phyloP scores from a whole-genome alignment of 1,140 invertebrate genomes.

The Metopolophium dirhodum region DNA sequence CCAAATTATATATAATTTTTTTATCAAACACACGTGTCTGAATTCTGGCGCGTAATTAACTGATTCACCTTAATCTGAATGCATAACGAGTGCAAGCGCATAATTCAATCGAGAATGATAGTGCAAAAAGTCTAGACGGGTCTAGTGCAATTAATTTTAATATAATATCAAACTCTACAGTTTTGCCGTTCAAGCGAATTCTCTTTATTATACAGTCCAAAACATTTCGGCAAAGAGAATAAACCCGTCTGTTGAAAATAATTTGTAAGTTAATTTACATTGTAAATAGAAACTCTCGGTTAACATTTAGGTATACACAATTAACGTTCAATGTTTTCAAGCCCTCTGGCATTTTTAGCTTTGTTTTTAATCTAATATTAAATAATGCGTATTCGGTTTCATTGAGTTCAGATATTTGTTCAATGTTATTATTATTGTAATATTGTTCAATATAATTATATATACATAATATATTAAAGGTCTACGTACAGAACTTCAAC shows the following conservation, averaged over 20 bases:
- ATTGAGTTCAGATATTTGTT: not conserved
- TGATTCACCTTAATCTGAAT: not conserved
- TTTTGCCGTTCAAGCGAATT: not conserved
- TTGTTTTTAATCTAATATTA: conserved; percentile 20
- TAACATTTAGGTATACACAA: not conserved
- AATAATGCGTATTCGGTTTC: not conserved
- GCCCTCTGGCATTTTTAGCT: not conserved
- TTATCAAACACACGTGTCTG: not conserved
- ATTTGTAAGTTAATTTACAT: conserved; percentile 15
- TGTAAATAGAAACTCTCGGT: conserved; percentile 5
- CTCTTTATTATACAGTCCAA: not conserved
- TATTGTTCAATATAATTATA: not conserved
- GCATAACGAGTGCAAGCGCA: not conserved
- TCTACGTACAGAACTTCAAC: not conserved
- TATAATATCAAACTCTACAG: not conserved
- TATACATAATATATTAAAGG: not conserved
- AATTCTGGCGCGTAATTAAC: not conserved
- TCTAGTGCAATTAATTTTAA: not conserved
- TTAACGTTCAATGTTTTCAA: conserved; percentile 1
- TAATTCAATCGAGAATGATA: not conserved
- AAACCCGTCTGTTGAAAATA: not conserved
- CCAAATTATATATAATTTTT: not conserved
- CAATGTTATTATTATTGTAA: not conserved
- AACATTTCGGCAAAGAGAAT: not conserved
- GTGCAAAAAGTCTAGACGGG: not conserved